Conservation (phyloP, 1,140 invertebrate species). For the Drosophila arizonae region DNA sequence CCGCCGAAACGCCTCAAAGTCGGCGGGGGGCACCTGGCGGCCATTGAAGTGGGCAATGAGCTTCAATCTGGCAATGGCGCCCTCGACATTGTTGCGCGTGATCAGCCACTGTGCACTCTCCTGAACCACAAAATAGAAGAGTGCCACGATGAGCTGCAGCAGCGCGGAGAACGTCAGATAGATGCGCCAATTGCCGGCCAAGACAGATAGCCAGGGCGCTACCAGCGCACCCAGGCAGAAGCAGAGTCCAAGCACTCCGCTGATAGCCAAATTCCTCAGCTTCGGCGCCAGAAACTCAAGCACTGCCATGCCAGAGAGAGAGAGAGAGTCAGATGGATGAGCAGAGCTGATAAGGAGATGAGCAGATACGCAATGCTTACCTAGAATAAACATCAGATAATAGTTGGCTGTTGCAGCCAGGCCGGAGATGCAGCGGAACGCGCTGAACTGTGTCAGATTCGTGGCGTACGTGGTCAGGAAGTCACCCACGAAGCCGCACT, state of each 20-base stretch:
- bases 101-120: constrained; percentile 87
- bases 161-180: constrained; percentile 84
- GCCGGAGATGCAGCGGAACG: constrained; percentile 84
- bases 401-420: constrained; percentile 85
- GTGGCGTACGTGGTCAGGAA: constrained; percentile 83
- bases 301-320: constrained; percentile 72
- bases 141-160: constrained; percentile 82
- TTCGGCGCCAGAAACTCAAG: constrained; percentile 85
- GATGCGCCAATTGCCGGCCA: constrained; percentile 83
- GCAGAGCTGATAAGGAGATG: constrained; percentile 19
- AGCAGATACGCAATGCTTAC: constrained; percentile 78
- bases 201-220: constrained; percentile 84
- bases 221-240: constrained; percentile 84
- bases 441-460: constrained; percentile 82
- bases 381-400: constrained; percentile 86
- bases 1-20: constrained; percentile 82
- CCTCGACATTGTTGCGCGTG: constrained; percentile 84
- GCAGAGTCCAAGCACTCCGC: constrained; percentile 85
- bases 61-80: constrained; percentile 84
- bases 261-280: constrained; percentile 84
- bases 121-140: constrained; percentile 84
- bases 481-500: constrained; percentile 84
- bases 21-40: constrained; percentile 74
- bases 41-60: constrained; percentile 85
- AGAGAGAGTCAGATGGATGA: neutral